A percentile compares a stretch with the other conserved stretches of the same genome.
Conservation (phyloP, 2,113 vertebrate genomes). For the Barnardius zonarius region DNA sequence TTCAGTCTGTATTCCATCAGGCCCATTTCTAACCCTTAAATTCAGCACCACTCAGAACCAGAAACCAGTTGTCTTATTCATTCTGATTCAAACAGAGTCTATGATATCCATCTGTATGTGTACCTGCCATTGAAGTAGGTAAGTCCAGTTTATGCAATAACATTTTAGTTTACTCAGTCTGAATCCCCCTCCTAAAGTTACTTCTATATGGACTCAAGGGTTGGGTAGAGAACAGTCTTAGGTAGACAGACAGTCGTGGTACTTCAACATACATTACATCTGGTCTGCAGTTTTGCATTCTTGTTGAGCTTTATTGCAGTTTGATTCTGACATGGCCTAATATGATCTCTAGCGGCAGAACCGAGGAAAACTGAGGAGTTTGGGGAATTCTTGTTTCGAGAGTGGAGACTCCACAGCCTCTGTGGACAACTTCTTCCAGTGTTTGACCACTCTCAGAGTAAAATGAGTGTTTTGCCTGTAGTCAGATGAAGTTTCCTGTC, state of each 20-base stretch:
- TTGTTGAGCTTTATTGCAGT: not conserved
- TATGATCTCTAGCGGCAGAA: not conserved
- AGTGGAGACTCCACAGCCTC: not conserved
- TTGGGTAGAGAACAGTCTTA: not conserved
- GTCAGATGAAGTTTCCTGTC: not conserved
- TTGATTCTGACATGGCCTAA: not conserved
- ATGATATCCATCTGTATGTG: not conserved
- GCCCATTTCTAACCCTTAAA: not conserved
- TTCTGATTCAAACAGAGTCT: not conserved
- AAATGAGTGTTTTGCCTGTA: not conserved
- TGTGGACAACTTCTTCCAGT: not conserved
- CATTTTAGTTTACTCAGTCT: not conserved
- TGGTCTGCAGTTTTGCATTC: not conserved
- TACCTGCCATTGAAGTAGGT: not conserved
- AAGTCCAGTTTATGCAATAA: not conserved
- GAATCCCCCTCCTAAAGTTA: not conserved
- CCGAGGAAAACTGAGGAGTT: not conserved
- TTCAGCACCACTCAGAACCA: not conserved
- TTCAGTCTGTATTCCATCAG: not conserved
- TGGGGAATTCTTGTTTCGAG: not conserved
- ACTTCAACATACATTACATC: not conserved
- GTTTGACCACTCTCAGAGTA: not conserved
- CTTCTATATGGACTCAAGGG: fast-evolving
- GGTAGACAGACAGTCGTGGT: not conserved
- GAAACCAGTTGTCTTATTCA: not conserved